Conservation (phyloP, 2,888 invertebrate genomes). For the Protula sp. region DNA sequence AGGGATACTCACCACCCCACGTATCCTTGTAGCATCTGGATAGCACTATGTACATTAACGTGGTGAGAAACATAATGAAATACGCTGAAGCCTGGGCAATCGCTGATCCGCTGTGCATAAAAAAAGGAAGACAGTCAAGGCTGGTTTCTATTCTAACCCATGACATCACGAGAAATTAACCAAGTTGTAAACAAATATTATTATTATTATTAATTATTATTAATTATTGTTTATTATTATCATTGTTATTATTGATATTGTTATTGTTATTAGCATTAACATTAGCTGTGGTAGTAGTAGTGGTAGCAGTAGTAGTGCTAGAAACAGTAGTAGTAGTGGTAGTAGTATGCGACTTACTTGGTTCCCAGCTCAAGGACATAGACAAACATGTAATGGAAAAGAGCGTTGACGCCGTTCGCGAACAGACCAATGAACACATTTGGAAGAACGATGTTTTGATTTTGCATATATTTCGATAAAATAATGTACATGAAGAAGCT, state of each 20-base stretch:
- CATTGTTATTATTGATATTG: too few relatives aligned
- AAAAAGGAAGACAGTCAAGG: too few relatives aligned
- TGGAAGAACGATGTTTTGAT: slow-evolving; percentile 27
- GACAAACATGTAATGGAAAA: slow-evolving; percentile 23
- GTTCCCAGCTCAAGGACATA: slow-evolving; percentile 11
- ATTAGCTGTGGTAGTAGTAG: too few relatives aligned
- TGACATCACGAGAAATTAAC: too few relatives aligned
- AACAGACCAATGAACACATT: slow-evolving; percentile 21
- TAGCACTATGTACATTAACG: slow-evolving; percentile 18
- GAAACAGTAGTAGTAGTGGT: too few relatives aligned
- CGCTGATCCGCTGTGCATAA: slow-evolving; percentile 24
- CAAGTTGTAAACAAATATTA: too few relatives aligned
- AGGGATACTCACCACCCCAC: slow-evolving; percentile 25
- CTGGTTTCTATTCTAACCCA: too few relatives aligned
- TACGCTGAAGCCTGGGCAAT: slow-evolving; percentile 19
- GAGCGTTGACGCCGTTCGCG: slow-evolving; percentile 20
- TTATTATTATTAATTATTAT: too few relatives aligned
- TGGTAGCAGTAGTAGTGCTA: too few relatives aligned
- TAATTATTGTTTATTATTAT: too few relatives aligned
- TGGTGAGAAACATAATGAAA: slow-evolving; percentile 16
- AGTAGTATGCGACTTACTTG: slow-evolving; percentile 3
- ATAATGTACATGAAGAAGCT: neutral
- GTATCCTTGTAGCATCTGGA: slow-evolving; percentile 20
- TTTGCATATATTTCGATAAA: neutral
- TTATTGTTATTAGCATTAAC: too few relatives aligned